These are phyloP conservation scores for Incurvaria masculella DNA, from an alignment of 2,888 invertebrate species.

Conservation along the genomic window DNA sequence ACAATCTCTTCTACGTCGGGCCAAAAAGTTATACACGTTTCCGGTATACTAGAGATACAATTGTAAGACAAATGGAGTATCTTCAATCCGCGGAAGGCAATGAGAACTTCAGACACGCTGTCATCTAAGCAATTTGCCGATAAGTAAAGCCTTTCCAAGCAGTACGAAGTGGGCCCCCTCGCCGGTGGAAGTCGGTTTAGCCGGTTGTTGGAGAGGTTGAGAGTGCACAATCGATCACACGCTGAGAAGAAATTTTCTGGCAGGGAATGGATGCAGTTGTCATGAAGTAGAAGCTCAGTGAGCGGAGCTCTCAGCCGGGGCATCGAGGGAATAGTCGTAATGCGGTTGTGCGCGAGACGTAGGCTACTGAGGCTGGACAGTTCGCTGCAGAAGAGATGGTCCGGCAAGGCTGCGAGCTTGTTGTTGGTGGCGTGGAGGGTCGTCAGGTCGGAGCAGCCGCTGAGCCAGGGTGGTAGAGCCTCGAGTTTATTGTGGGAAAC, in stretches of 20 bases:
- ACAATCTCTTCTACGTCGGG: constrained; percentile 77
- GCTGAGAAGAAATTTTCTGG: constrained; percentile 75
- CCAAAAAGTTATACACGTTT: constrained; percentile 73
- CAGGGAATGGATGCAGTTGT: constrained; percentile 70
- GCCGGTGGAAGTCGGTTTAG: constrained; percentile 65
- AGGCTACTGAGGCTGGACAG: constrained; percentile 68
- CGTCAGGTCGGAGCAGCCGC: constrained; percentile 67
- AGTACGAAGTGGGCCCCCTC: constrained; percentile 57
- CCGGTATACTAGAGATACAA: constrained; percentile 68
- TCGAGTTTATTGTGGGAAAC: constrained; percentile 75
- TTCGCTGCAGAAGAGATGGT: constrained; percentile 71
- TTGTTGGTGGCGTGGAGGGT: constrained; percentile 76
- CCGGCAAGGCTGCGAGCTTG: constrained; percentile 64
- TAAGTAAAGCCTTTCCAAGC: constrained; percentile 65
- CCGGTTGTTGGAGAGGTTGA: constrained; percentile 80
- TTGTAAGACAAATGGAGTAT: constrained; percentile 78
- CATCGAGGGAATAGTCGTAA: constrained; percentile 69
- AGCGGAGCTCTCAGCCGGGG: constrained; percentile 62
- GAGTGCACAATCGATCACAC: constrained; percentile 59
- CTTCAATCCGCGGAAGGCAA: constrained; percentile 62
- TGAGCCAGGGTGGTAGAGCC: constrained; percentile 73
- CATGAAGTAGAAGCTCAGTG: constrained; percentile 71
- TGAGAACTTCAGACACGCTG: constrained; percentile 62
- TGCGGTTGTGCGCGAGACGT: constrained; percentile 74
- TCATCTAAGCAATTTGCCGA: constrained; percentile 77